Percentiles rank a stretch among this genome's conserved stretches.
These are phyloP conservation scores for Clarias pachynema DNA, from an alignment of 2,797 vertebrate species.

Conservation along the genomic window DNA sequence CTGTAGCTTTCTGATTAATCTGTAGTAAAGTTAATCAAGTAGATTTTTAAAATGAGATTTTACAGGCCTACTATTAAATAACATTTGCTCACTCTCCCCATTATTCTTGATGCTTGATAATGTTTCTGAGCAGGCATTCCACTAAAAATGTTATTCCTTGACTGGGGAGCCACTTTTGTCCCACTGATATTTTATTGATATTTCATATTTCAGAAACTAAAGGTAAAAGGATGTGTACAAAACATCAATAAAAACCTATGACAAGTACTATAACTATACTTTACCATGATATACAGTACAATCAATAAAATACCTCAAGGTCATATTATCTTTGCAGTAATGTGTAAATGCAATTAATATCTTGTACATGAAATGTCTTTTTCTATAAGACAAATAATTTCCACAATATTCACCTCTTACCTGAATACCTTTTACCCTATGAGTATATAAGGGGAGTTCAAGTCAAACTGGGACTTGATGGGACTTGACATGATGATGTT, in stretches of 20 bases:
- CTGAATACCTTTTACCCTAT: not conserved
- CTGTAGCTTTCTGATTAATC: not conserved
- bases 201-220: not conserved
- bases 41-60: not conserved
- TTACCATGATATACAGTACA: not conserved
- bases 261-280: not conserved
- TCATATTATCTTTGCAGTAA: not conserved
- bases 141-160: not conserved
- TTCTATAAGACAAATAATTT: not conserved
- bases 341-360: not conserved
- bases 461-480: too few relatives aligned
- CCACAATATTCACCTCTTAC: not conserved
- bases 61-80: not conserved
- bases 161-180: not conserved
- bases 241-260: not conserved
- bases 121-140: not conserved
- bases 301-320: not conserved
- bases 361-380: not conserved
- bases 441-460: not conserved
- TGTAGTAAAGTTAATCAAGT: not conserved
- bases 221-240: not conserved
- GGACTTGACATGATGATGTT: too few relatives aligned
- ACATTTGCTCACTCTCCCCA: not conserved
- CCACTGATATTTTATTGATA: not conserved
- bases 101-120: not conserved